Evolutionary conservation across 2,888 invertebrate species (phyloP), one percentile per base, ranked within the genome.

Genomic region (Seira ritae): DNA sequence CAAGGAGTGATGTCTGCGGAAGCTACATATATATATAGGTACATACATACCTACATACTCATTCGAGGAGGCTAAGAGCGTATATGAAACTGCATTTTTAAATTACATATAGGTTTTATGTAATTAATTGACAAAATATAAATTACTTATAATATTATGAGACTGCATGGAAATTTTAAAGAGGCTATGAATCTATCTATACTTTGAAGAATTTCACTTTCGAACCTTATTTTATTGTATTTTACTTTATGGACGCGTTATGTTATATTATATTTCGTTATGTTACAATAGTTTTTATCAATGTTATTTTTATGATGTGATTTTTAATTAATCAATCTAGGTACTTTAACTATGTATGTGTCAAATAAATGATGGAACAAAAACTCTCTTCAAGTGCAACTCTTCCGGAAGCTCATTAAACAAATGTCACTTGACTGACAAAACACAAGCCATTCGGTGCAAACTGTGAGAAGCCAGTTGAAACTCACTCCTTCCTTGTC

Each of bases 81-180:
- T 68, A 68, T 37, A 22, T 62, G n/a, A n/a, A n/a, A n/a, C n/a
- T 20, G 4, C n/a, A 24, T 55, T 46, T 46, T 70, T 8, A 70
- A 10, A 2, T 19, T n/a, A 22, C 55, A n/a, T 60, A 72, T 31
- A 60, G 50, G 19, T 37, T 23, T 74, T 74, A 31, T 31, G n/a
- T n/a, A n/a, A n/a, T 68, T 60, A n/a, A 20, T 6, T 71, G 31
- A 17, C 55, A 55, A 19, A 67, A 1, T 22, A 31, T 67, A 22
- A 67, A 12, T 17, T 73, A n/a, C 65, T 74, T 42, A 65, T 50
- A 46, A 46, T 37, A 3, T n/a, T 42, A 69, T 77, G 77, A 77
- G 77, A 77, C 77, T 77, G 77, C 31, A 77, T 62, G 37, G 77
- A 77, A 77, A 70, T 70, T 70, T 55, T 37, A 77, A 60, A 77